Conservation (phyloP, 2,888 invertebrate genomes). For the Diarsia mendica region DNA sequence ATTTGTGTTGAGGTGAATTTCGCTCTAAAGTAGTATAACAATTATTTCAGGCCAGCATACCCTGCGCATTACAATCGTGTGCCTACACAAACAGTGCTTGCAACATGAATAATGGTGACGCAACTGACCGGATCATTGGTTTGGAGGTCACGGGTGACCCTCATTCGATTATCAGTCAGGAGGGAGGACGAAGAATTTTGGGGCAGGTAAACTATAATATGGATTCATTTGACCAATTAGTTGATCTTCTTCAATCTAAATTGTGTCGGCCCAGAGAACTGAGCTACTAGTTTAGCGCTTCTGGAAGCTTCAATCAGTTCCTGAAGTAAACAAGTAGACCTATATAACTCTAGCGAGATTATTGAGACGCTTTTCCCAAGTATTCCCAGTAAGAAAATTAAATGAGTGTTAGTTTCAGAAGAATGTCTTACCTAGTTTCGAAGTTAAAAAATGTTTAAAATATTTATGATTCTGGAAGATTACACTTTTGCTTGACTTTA, state of each 20-base stretch:
- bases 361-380: background rate
- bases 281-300: too few relatives aligned
- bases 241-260: too few relatives aligned
- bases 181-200: constrained; percentile 72
- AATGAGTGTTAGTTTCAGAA: background rate
- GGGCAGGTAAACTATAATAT: constrained; percentile 73
- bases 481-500: background rate
- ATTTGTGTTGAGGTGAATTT: background rate
- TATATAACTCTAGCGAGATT: background rate
- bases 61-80: constrained; percentile 74
- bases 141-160: constrained; percentile 75
- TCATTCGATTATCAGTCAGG: constrained; percentile 55
- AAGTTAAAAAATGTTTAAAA: background rate
- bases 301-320: too few relatives aligned
- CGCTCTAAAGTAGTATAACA: background rate
- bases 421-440: background rate
- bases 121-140: constrained; percentile 73
- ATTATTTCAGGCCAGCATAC: constrained; percentile 42
- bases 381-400: background rate
- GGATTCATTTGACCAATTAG: background rate
- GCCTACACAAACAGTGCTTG: constrained; percentile 82
- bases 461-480: too few relatives aligned
- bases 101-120: constrained; percentile 68
- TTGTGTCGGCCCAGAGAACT: too few relatives aligned
- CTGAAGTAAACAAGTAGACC: too few relatives aligned